Evolutionary conservation across 2,888 invertebrate species (phyloP), one percentile per base, ranked within the genome.

Genomic region (Pasiphila rectangulata): DNA sequence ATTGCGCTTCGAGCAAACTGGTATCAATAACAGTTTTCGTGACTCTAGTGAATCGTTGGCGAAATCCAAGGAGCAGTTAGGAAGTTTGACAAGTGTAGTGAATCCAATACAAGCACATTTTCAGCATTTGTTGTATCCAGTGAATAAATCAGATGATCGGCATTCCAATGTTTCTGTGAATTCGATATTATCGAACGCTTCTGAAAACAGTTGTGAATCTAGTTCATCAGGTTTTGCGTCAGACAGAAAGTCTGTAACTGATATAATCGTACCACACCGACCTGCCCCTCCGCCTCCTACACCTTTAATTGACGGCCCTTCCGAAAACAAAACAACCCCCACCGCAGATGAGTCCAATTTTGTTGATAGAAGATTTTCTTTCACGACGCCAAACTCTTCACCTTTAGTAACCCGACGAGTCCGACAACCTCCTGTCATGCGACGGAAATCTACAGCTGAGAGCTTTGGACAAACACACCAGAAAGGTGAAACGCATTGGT

Each of bases 81-180:
- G 83, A 58, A 84, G 79, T 67, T 75, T 87, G 54, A 76, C 80
- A 38, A 83, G 81, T 77, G 74, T 84, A 56, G 75, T 79, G 56
- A 86, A 80, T 63, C 85, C 87, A 7, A 61, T 86, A 49, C 82
- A 83, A 52, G 63, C 67, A 5, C 80, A 87, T 67, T 82, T 80
- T 52, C 81, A 83, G 55, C 79, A 80, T 63, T 69, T 84, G 52
- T 72, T 85, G 52, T 72, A 59, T 40, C 84, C 87, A 65, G 79
- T 75, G 61, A 71, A 71, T 38, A 78, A 66, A 67, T 72, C 81
- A 56, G 83, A 79, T 67, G 83, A 86, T 56, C 78, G 87, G 55
- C 79, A 85, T 69, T 89, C 89, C 9, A 85, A 82, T 56, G 75
- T 86, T 50, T 89, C 89, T 54, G 86, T 89, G 63, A 89, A 89